A percentile compares a stretch with the other conserved stretches of the same genome.
Evolutionary conservation across 2,888 invertebrate genomes (phyloP).

Genomic region (Meiosimyza platycephala): DNA sequence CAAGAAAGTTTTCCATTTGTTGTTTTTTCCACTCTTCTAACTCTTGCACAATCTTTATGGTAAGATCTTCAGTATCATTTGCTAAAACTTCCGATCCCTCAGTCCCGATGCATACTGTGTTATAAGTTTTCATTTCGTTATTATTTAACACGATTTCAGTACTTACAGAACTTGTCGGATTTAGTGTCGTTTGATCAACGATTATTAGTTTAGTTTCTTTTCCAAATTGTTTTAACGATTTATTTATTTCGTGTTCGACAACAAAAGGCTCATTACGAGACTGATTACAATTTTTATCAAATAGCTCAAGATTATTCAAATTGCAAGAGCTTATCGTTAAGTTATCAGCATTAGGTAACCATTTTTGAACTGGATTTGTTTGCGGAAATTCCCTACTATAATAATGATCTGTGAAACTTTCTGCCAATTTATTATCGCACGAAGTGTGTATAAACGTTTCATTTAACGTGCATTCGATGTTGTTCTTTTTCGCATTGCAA

Average conservation of each 20-base stretch:
- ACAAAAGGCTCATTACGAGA: constrained; percentile 26
- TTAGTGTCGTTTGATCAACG: neutral
- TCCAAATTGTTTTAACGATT: neutral
- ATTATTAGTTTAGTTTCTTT: constrained; percentile 15
- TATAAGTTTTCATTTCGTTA: neutral
- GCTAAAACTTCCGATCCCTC: neutral
- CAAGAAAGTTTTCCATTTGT: constrained; percentile 74
- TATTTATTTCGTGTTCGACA: neutral
- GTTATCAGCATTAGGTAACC: neutral
- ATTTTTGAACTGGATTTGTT: constrained; percentile 14
- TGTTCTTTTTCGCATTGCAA: constrained; percentile 37
- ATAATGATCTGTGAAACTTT: constrained; percentile 35
- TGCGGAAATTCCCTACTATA: constrained; percentile 32
- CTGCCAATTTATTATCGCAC: constrained; percentile 31
- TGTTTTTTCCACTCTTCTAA: constrained; percentile 80
- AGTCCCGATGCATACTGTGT: neutral
- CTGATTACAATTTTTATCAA: constrained; percentile 30
- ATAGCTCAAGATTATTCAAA: constrained; percentile 25
- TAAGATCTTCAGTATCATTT: constrained; percentile 52
- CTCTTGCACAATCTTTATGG: constrained; percentile 73
- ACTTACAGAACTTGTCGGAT: neutral
- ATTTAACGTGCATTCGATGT: constrained; percentile 15
- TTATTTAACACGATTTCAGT: neutral
- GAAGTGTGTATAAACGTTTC: constrained; percentile 29
- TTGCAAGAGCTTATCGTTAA: constrained; percentile 28